Conservation (phyloP, 2,113 vertebrate species). For the Cacatua alba region DNA sequence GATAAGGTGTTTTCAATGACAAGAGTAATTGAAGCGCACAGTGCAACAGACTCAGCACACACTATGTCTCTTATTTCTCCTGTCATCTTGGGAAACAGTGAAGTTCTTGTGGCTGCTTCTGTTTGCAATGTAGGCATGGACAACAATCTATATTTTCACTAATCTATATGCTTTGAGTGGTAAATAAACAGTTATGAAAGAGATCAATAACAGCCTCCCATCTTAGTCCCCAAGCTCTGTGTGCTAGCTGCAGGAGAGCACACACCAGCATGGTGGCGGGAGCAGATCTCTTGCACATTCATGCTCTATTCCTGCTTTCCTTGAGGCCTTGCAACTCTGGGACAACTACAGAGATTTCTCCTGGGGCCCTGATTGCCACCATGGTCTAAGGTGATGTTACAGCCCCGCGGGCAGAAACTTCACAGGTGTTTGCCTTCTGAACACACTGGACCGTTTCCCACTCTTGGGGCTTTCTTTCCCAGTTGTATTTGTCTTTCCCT, state of each 20-base stretch:
- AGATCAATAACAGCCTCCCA: neutral
- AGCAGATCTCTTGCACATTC: neutral
- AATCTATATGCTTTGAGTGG: neutral
- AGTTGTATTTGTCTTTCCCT: neutral
- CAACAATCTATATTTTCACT: neutral
- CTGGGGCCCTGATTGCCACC: neutral
- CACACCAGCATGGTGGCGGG: rapidly evolving
- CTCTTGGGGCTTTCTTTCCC: neutral
- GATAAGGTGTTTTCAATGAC: neutral
- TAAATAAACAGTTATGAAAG: neutral
- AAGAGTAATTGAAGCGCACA: neutral
- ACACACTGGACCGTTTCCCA: neutral
- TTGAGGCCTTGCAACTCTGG: neutral
- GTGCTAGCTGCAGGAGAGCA: neutral
- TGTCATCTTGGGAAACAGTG: neutral
- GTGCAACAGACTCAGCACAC: neutral
- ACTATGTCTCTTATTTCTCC: neutral
- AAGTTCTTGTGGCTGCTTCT: neutral
- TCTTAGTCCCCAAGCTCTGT: neutral
- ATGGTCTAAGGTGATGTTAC: rapidly evolving
- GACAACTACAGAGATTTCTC: neutral
- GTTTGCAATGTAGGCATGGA: neutral
- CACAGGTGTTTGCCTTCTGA: neutral
- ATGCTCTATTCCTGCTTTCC: neutral
- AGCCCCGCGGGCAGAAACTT: neutral